A percentile compares a stretch with the other conserved stretches of the same genome.
Evolutionary conservation across 2,797 vertebrate genomes (phyloP).

Genomic region (Takifugu rubripes): DNA sequence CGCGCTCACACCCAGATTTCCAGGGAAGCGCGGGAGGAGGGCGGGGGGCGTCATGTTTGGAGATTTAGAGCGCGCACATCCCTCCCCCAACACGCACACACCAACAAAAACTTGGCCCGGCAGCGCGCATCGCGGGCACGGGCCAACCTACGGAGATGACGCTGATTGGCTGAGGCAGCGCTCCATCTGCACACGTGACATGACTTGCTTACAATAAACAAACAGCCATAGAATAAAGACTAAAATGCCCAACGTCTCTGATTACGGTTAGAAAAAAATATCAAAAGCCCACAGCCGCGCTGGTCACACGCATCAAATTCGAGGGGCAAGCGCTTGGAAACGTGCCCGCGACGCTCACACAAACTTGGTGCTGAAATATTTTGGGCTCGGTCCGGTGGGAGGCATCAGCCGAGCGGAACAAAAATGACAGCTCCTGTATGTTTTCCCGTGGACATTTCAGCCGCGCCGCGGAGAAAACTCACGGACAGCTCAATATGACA

Average conservation of each 20-base stretch:
- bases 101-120: conserved; percentile 49
- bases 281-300: background rate
- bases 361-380: conserved; percentile 35
- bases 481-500: conserved; percentile 9
- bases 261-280: background rate
- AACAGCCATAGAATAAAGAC: conserved; percentile 66
- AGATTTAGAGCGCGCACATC: conserved; percentile 58
- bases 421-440: conserved; percentile 52
- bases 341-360: background rate
- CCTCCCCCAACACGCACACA: conserved; percentile 28
- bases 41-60: conserved; percentile 51
- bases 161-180: conserved; percentile 64
- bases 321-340: background rate
- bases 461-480: conserved; percentile 12
- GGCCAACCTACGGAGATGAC: conserved; percentile 35
- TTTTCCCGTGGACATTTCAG: conserved; percentile 39
- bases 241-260: background rate
- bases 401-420: conserved; percentile 54
- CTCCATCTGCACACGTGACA: conserved; percentile 73
- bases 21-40: conserved; percentile 42
- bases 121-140: conserved; percentile 62
- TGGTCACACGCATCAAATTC: background rate
- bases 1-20: conserved; percentile 71
- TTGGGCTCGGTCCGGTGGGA: conserved; percentile 50
- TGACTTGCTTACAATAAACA: conserved; percentile 78